Percentiles rank a stretch among this genome's conserved stretches.
phyloP scores from a whole-genome alignment of 1,140 invertebrate genomes.

The Pogonomyrmex californicus region DNA sequence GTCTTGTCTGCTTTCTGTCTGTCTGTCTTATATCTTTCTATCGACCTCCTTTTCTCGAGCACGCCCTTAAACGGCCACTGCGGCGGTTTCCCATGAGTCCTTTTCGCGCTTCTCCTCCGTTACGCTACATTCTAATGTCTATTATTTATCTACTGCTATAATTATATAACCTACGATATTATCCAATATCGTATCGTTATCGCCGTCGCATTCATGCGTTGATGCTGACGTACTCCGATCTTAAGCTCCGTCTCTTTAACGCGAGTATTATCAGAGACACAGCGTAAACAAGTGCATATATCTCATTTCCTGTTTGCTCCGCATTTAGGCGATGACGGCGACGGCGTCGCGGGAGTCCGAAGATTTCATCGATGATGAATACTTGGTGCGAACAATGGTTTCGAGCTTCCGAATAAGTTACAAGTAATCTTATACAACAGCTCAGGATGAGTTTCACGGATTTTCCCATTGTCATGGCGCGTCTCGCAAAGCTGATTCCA shows the following conservation, averaged over 20 bases:
- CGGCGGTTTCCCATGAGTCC: neutral
- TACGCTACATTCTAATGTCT: neutral
- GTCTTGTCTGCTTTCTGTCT: neutral
- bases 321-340: neutral
- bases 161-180: neutral
- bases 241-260: neutral
- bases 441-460: neutral
- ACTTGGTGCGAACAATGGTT: neutral
- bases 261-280: too few species aligned
- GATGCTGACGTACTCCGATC: neutral
- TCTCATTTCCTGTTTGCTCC: too few species aligned
- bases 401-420: neutral
- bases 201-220: neutral
- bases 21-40: neutral
- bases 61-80: neutral
- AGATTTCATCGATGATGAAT: neutral
- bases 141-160: constrained; percentile 5
- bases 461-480: neutral
- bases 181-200: neutral
- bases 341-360: neutral
- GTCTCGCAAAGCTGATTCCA: neutral
- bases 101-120: neutral
- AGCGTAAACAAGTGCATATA: constrained; percentile 16
- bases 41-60: neutral
- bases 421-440: neutral